Conservation (phyloP, 2,797 vertebrate species). For the Spinibarbus caldwelli region DNA sequence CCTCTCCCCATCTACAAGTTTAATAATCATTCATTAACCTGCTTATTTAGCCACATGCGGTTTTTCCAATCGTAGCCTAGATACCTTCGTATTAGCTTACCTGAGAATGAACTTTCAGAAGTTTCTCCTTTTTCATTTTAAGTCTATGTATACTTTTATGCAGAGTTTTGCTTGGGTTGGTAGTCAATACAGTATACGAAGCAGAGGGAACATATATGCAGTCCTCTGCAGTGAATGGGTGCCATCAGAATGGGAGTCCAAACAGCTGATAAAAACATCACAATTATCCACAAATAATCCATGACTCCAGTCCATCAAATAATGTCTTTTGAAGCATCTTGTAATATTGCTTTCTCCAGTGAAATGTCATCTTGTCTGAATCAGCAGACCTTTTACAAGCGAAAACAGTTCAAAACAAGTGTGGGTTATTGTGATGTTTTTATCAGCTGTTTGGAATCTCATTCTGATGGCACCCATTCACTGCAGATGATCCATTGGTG, state of each 20-base stretch:
- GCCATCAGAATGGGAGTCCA: background rate
- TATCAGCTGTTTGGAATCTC: background rate
- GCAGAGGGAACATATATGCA: background rate
- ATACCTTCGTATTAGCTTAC: constrained; percentile 22
- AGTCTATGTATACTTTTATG: background rate
- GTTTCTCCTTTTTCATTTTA: background rate
- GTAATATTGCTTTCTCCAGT: background rate
- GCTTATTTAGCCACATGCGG: constrained; percentile 58
- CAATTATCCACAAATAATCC: background rate
- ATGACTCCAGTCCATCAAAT: background rate
- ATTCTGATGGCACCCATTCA: background rate
- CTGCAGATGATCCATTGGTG: background rate
- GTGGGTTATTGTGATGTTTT: background rate
- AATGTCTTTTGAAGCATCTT: background rate
- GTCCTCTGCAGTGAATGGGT: background rate
- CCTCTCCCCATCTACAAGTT: constrained; percentile 35
- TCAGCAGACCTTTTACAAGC: background rate
- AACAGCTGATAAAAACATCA: background rate
- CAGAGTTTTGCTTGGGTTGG: background rate
- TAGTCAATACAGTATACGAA: background rate
- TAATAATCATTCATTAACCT: constrained; percentile 56
- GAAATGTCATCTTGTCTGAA: background rate
- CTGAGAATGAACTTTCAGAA: background rate
- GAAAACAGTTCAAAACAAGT: background rate
- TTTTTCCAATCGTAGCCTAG: constrained; percentile 45